phyloP scores from a whole-genome alignment of 2,113 vertebrate genomes.

The Pandion haliaetus region DNA sequence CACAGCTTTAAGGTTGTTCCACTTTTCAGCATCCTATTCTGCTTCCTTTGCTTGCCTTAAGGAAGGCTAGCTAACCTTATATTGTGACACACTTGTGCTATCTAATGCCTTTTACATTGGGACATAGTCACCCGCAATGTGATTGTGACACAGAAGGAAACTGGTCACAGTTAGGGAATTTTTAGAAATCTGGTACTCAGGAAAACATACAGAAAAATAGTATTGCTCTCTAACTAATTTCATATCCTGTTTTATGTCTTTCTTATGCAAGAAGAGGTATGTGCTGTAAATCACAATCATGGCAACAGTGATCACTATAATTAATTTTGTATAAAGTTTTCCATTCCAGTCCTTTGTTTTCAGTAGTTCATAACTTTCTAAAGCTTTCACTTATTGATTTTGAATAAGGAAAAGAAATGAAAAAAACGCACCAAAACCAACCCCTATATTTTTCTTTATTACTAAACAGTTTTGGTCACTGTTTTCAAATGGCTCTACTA shows the following conservation, averaged over 20 bases:
- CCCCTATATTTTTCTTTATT: background rate
- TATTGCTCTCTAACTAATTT: background rate
- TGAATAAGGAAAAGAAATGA: background rate
- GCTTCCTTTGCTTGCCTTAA: background rate
- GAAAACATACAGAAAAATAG: background rate
- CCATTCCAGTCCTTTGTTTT: background rate
- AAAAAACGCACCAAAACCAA: background rate
- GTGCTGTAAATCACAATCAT: background rate
- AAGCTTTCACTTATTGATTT: slow-evolving; percentile 9
- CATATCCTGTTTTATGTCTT: slow-evolving; percentile 6
- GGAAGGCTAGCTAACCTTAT: background rate
- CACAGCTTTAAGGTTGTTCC: slow-evolving; percentile 1
- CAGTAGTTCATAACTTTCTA: slow-evolving; percentile 3
- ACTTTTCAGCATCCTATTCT: background rate
- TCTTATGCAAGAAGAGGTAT: background rate
- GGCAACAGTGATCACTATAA: background rate
- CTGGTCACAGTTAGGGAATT: background rate
- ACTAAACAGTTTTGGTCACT: background rate
- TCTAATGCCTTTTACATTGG: background rate
- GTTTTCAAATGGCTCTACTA: background rate
- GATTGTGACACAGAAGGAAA: background rate
- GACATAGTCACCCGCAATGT: background rate
- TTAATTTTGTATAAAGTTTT: slow-evolving; percentile 19
- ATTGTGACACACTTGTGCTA: background rate
- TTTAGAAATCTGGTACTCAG: background rate